Conservation (phyloP, 2,888 invertebrate genomes). For the Phortica okadai region DNA sequence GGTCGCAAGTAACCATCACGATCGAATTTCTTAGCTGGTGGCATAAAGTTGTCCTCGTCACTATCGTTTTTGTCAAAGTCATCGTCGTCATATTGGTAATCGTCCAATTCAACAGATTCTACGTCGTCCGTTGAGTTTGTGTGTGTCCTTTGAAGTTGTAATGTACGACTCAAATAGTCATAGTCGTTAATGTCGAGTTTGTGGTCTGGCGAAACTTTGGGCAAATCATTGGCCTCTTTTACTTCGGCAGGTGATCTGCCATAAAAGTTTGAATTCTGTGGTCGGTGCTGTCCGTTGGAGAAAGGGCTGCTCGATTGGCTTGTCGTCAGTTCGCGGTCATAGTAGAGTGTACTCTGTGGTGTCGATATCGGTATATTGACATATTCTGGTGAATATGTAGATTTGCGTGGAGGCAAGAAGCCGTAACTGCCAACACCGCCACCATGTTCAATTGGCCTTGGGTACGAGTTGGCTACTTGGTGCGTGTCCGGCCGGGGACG, state of each 20-base stretch:
- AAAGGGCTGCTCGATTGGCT: slow-evolving; percentile 57
- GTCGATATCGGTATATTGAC: slow-evolving; percentile 44
- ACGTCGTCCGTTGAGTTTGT: slow-evolving; percentile 31
- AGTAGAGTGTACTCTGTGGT: slow-evolving; percentile 54
- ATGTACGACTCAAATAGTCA: slow-evolving; percentile 58
- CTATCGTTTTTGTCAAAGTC: slow-evolving; percentile 56
- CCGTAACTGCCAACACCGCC: slow-evolving; percentile 51
- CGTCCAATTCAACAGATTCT: slow-evolving; percentile 42
- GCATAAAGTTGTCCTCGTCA: slow-evolving; percentile 40
- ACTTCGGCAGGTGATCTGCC: slow-evolving; percentile 47
- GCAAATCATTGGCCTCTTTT: slow-evolving; percentile 49
- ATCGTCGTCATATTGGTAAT: slow-evolving; percentile 51
- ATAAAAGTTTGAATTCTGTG: slow-evolving; percentile 51
- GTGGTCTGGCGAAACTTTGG: slow-evolving; percentile 45
- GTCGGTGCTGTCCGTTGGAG: slow-evolving; percentile 52
- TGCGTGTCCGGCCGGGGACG: slow-evolving; percentile 64
- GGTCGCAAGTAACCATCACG: slow-evolving; percentile 71
- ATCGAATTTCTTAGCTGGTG: slow-evolving; percentile 58
- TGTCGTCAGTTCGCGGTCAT: slow-evolving; percentile 57
- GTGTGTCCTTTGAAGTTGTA: slow-evolving; percentile 43
- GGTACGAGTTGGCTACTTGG: slow-evolving; percentile 48
- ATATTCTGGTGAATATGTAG: slow-evolving; percentile 51
- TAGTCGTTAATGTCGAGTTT: slow-evolving; percentile 61
- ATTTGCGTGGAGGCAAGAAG: slow-evolving; percentile 50
- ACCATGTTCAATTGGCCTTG: slow-evolving; percentile 48